Percentiles rank a stretch among this genome's conserved stretches.
phyloP scores from a whole-genome alignment of 1,140 invertebrate genomes.

The Monomorium pharaonis region DNA sequence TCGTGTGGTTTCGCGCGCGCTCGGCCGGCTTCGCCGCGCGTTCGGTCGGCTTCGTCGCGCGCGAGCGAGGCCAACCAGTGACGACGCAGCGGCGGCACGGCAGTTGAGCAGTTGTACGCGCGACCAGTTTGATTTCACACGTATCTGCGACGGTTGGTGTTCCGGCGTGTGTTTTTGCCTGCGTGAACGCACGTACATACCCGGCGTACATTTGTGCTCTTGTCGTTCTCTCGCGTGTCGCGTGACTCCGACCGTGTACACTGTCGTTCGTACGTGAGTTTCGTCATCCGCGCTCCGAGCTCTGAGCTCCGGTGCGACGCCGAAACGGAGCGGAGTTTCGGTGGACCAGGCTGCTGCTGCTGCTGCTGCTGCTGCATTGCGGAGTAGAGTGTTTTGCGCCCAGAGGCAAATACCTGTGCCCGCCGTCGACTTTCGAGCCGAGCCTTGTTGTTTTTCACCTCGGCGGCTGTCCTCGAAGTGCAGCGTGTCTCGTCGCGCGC shows the following conservation, averaged over 20 bases:
- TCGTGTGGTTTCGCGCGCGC: constrained; percentile 26
- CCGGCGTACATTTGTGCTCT: not conserved
- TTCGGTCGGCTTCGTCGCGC: constrained; percentile 59
- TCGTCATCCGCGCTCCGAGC: too few species aligned
- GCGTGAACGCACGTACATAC: not conserved
- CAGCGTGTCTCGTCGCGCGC: not conserved
- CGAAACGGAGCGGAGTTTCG: constrained; percentile 45
- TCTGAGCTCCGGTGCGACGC: constrained; percentile 2
- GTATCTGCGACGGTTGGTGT: constrained; percentile 67
- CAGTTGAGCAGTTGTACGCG: constrained; percentile 60
- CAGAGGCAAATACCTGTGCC: constrained; percentile 80
- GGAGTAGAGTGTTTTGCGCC: constrained; percentile 67
- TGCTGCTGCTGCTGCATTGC: too few species aligned
- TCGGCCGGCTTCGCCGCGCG: constrained; percentile 57
- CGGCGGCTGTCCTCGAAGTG: not conserved
- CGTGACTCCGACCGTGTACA: constrained; percentile 26
- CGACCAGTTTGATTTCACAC: constrained; percentile 79
- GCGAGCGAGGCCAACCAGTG: constrained; percentile 81
- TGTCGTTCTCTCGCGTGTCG: not conserved
- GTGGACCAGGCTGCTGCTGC: too few species aligned
- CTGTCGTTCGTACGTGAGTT: not conserved
- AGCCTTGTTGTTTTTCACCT: constrained; percentile 22
- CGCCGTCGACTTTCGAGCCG: constrained; percentile 68
- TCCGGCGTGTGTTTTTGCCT: not conserved
- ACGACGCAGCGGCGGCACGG: too few species aligned